Evolutionary conservation across 30 jellyfish, hydroid and myxozoan genomes (phyloP).

Genomic region (Mastigias papua): DNA sequence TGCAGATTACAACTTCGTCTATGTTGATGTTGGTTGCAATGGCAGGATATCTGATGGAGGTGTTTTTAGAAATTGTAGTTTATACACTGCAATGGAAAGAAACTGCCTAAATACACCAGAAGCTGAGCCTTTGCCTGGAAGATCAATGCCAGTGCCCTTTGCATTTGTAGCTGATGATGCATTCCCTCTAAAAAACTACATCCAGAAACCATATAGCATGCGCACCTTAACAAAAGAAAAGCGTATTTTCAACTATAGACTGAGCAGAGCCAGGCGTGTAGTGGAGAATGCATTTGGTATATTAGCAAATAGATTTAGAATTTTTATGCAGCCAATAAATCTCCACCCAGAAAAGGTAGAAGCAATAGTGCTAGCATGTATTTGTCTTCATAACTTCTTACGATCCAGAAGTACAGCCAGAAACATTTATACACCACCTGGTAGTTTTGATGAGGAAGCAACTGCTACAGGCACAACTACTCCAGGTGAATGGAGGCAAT

Average conservation of each 20-base stretch:
- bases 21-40: conserved; percentile 69
- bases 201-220: conserved; percentile 44
- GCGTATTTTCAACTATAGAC: conserved; percentile 17
- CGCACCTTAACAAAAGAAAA: conserved; percentile 1
- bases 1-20: conserved; percentile 60
- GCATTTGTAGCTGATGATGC: conserved; percentile 62
- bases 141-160: conserved; percentile 40
- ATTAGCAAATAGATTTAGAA: conserved; percentile 9
- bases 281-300: conserved; percentile 29
- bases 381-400: conserved; percentile 9
- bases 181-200: conserved; percentile 39
- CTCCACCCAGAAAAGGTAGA: conserved; percentile 8
- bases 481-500: conserved; percentile 25
- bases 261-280: conserved; percentile 35
- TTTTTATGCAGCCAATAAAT: neutral
- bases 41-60: conserved; percentile 35
- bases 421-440: conserved; percentile 5
- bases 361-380: neutral
- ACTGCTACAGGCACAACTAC: neutral
- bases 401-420: neutral
- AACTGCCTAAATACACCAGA: neutral
- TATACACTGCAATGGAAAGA: neutral
- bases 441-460: conserved; percentile 8
- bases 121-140: neutral
- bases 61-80: neutral